Evolutionary conservation across 2,888 invertebrate species (phyloP).

Genomic region (Andrena bucephala): DNA sequence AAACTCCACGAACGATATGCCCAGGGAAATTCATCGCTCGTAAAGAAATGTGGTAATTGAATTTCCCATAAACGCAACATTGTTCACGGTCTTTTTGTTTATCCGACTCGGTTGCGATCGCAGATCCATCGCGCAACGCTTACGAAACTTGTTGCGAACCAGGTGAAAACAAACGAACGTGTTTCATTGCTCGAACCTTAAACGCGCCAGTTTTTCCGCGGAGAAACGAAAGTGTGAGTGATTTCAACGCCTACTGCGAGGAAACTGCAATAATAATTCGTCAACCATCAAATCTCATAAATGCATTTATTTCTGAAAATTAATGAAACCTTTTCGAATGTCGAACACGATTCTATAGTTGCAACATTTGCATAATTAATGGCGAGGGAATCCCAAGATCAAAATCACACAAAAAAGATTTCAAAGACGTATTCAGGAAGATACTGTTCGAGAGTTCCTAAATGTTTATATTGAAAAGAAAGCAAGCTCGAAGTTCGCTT

Average conservation of each 20-base stretch:
- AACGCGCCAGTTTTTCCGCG: constrained; percentile 15
- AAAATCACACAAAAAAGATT: too few species aligned
- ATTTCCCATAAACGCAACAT: too few species aligned
- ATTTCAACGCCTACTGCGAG: background rate
- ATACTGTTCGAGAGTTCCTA: too few species aligned
- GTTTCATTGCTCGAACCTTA: constrained; percentile 7
- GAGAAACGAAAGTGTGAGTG: constrained; percentile 23
- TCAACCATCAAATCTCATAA: background rate
- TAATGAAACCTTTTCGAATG: background rate
- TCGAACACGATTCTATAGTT: background rate
- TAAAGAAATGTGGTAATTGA: background rate
- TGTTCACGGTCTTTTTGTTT: background rate
- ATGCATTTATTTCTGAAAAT: background rate
- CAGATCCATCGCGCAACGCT: constrained; percentile 15
- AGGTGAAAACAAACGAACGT: constrained; percentile 31
- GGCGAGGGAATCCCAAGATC: too few species aligned
- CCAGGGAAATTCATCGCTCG: background rate
- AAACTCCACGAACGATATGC: background rate
- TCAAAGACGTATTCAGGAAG: too few species aligned
- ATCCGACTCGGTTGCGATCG: background rate
- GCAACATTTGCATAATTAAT: too few species aligned
- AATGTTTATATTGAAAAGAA: too few species aligned
- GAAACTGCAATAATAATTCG: background rate
- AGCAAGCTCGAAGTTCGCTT: too few species aligned
- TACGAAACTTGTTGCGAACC: constrained; percentile 30